Conservation (phyloP, 2,888 invertebrate genomes). For the Thereva unica region DNA sequence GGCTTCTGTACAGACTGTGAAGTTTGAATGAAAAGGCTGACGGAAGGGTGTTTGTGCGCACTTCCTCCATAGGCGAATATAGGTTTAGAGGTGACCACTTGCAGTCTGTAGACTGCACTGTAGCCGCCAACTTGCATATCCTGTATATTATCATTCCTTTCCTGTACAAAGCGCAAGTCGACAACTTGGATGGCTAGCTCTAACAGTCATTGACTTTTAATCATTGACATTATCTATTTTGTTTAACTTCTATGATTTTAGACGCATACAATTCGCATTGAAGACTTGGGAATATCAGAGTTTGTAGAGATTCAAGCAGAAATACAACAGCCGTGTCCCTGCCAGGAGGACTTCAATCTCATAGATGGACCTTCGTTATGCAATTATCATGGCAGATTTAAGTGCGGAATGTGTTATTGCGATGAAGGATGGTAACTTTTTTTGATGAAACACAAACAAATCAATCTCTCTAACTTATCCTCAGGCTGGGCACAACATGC, state of each 20-base stretch:
- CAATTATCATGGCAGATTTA: slow-evolving; percentile 63
- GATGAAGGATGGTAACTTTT: slow-evolving; percentile 64
- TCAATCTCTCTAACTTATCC: slow-evolving; percentile 2
- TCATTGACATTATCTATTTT: too few relatives aligned
- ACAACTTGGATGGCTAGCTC: too few relatives aligned
- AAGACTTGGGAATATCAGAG: slow-evolving; percentile 78
- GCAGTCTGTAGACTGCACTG: too few relatives aligned
- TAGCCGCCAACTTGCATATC: too few relatives aligned
- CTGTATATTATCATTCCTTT: too few relatives aligned
- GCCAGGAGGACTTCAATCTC: slow-evolving; percentile 54
- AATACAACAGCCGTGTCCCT: slow-evolving; percentile 74
- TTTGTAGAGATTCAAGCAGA: slow-evolving; percentile 71
- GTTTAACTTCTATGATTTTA: slow-evolving; percentile 43
- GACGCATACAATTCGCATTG: slow-evolving; percentile 65
- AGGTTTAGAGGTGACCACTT: too few relatives aligned
- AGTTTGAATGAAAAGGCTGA: too few relatives aligned
- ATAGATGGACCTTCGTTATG: slow-evolving; percentile 52
- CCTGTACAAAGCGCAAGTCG: too few relatives aligned
- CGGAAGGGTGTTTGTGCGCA: too few relatives aligned
- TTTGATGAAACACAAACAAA: not conserved
- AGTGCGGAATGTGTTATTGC: slow-evolving; percentile 69
- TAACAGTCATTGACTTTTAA: too few relatives aligned
- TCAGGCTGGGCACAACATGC: slow-evolving; percentile 51
- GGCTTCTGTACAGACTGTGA: too few relatives aligned
- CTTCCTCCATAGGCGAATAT: too few relatives aligned